A percentile compares a stretch with the other conserved stretches of the same genome.
phyloP scores from a whole-genome alignment of 2,797 vertebrate genomes.

The Ctenochaetus hawaiiensis region DNA sequence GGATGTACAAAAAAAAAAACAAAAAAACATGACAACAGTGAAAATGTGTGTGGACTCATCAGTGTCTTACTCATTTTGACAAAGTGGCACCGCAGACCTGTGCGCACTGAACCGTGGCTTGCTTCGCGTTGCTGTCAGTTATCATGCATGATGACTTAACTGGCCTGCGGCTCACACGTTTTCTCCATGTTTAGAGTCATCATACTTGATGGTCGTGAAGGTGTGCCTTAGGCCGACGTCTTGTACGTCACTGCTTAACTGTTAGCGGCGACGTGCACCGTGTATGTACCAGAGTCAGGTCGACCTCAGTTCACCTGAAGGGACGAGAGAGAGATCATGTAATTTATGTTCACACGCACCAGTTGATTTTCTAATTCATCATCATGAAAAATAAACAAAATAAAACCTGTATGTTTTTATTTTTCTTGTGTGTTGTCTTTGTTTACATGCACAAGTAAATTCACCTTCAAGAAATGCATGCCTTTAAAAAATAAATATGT shows the following conservation, averaged over 20 bases:
- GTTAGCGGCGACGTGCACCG: slow-evolving; percentile 76
- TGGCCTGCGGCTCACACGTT: slow-evolving; percentile 57
- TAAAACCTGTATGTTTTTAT: slow-evolving; percentile 91
- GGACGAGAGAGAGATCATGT: slow-evolving; percentile 47
- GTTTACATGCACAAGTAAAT: not conserved
- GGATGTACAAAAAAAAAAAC: slow-evolving; percentile 35
- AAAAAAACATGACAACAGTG: slow-evolving; percentile 57
- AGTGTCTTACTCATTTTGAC: slow-evolving; percentile 70
- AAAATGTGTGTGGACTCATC: slow-evolving; percentile 58
- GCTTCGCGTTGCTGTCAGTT: slow-evolving; percentile 78
- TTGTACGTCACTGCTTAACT: slow-evolving; percentile 60
- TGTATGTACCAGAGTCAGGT: slow-evolving; percentile 53
- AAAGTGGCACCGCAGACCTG: slow-evolving; percentile 73
- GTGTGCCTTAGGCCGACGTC: slow-evolving; percentile 90
- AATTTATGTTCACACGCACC: slow-evolving; percentile 84
- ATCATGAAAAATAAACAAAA: slow-evolving; percentile 85
- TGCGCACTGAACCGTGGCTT: slow-evolving; percentile 74
- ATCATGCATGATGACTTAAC: slow-evolving; percentile 84
- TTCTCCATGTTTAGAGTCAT: slow-evolving; percentile 55
- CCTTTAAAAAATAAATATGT: too few relatives aligned
- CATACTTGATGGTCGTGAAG: slow-evolving; percentile 86
- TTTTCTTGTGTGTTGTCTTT: slow-evolving; percentile 30
- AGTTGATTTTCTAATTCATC: slow-evolving; percentile 90
- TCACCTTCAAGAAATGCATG: too few relatives aligned
- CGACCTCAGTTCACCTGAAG: slow-evolving; percentile 41